phyloP scores from a whole-genome alignment of 37 sponge, comb jelly and placozoan species.

The Ephydatia muelleri region DNA sequence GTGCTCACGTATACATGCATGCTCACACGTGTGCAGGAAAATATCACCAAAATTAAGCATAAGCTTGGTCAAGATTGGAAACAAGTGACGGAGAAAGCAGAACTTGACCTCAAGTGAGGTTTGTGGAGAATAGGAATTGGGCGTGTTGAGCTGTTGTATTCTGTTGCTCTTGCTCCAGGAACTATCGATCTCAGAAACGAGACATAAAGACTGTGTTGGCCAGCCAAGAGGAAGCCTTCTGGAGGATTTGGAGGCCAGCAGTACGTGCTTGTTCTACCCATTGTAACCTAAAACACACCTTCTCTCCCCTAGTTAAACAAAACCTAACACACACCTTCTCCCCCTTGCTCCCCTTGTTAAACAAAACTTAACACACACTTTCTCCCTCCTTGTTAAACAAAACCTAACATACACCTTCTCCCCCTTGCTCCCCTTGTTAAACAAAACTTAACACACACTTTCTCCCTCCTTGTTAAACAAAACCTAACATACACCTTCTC shows the following conservation, averaged over 20 bases:
- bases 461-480: neutral
- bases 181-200: conserved; percentile 68
- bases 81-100: conserved; percentile 42
- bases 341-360: conserved; percentile 9
- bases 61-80: conserved; percentile 52
- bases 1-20: neutral
- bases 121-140: conserved; percentile 10
- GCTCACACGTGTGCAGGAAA: conserved; percentile 10
- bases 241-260: conserved; percentile 69
- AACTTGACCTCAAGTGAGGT: conserved; percentile 53
- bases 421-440: neutral
- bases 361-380: neutral
- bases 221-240: conserved; percentile 76
- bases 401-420: neutral
- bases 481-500: neutral
- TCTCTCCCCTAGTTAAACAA: neutral
- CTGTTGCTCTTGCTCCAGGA: conserved; percentile 25
- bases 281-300: neutral
- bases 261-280: conserved; percentile 9
- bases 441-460: neutral
- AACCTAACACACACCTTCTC: too few relatives aligned
- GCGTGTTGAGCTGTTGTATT: neutral
- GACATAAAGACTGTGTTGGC: conserved; percentile 39
- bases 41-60: conserved; percentile 50
- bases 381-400: neutral